phyloP scores from a whole-genome alignment of 2,888 invertebrate species.

The Yponomeuta cagnagella region DNA sequence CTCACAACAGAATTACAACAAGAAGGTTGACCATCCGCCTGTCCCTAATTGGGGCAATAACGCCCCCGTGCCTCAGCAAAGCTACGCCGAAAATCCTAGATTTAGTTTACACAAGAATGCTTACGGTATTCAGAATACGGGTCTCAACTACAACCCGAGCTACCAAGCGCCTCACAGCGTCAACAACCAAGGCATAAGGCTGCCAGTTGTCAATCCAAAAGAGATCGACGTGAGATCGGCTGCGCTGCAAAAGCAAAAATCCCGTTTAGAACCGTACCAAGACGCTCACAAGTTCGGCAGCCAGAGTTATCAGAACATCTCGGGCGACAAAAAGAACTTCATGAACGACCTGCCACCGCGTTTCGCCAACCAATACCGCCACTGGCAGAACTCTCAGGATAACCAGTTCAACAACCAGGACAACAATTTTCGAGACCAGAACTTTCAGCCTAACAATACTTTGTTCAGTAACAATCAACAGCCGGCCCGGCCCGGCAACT shows the following conservation, averaged over 20 bases:
- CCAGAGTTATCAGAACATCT: conserved; percentile 49
- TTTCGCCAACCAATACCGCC: conserved; percentile 64
- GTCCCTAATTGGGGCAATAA: conserved; percentile 33
- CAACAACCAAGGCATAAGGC: conserved; percentile 46
- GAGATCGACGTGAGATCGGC: conserved; percentile 70
- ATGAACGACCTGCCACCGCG: conserved; percentile 62
- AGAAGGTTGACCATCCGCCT: conserved; percentile 35
- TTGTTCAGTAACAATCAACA: conserved; percentile 14
- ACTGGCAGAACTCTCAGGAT: conserved; percentile 61
- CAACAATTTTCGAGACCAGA: conserved; percentile 60
- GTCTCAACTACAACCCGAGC: conserved; percentile 46
- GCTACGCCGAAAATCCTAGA: conserved; percentile 34
- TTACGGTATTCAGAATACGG: conserved; percentile 51
- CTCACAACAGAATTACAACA: conserved; percentile 31
- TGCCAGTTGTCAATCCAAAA: conserved; percentile 70
- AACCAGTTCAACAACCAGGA: conserved; percentile 41
- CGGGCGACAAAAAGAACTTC: conserved; percentile 65
- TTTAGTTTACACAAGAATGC: conserved; percentile 43
- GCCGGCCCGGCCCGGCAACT: conserved; percentile 30
- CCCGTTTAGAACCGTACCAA: conserved; percentile 55
- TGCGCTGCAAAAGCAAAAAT: conserved; percentile 64
- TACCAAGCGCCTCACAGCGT: conserved; percentile 24
- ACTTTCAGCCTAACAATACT: conserved; percentile 30
- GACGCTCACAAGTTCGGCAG: conserved; percentile 51
- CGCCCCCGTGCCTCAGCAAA: conserved; percentile 24